These are phyloP conservation scores for Seira musarum DNA, from an alignment of 2,888 invertebrate species.

Conservation along the genomic window DNA sequence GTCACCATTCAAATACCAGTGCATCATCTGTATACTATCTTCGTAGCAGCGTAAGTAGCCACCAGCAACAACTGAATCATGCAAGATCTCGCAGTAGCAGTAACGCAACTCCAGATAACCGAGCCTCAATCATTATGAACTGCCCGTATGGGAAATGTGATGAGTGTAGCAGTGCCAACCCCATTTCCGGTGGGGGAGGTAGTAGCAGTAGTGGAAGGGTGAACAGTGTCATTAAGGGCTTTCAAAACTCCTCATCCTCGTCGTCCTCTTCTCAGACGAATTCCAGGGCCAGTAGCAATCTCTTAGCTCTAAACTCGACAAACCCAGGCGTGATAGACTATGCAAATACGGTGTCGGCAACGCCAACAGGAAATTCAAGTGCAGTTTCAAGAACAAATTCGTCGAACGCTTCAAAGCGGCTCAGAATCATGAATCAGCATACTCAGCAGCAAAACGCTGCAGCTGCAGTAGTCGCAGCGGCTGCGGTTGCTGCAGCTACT, in stretches of 20 bases:
- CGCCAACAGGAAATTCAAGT: conserved; percentile 11
- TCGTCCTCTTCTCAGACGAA: conserved; percentile 3
- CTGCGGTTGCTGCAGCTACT: conserved; percentile 19
- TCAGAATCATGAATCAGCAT: conserved; percentile 68
- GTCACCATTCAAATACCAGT: not conserved
- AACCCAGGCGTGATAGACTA: conserved; percentile 46
- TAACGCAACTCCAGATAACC: conserved; percentile 27
- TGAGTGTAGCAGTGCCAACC: conserved; percentile 63
- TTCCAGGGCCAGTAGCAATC: conserved; percentile 43
- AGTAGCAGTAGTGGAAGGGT: conserved; percentile 30
- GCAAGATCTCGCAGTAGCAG: conserved; percentile 48
- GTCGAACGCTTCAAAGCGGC: conserved; percentile 56
- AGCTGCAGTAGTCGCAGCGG: conserved; percentile 15
- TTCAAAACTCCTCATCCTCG: conserved; percentile 33
- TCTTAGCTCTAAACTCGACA: conserved; percentile 33
- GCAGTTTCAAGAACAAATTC: conserved; percentile 9
- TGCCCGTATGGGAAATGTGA: conserved; percentile 67
- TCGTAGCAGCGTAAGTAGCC: conserved; percentile 42
- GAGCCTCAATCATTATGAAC: conserved; percentile 55
- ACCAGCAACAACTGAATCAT: conserved; percentile 18
- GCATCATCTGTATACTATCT: conserved; percentile 39
- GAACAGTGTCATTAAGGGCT: conserved; percentile 50
- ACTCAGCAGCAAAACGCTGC: conserved; percentile 33
- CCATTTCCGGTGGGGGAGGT: too few species aligned
- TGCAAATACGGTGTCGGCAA: conserved; percentile 23